phyloP scores from a whole-genome alignment of 1,140 invertebrate species.

The Dufourea novaeangliae region DNA sequence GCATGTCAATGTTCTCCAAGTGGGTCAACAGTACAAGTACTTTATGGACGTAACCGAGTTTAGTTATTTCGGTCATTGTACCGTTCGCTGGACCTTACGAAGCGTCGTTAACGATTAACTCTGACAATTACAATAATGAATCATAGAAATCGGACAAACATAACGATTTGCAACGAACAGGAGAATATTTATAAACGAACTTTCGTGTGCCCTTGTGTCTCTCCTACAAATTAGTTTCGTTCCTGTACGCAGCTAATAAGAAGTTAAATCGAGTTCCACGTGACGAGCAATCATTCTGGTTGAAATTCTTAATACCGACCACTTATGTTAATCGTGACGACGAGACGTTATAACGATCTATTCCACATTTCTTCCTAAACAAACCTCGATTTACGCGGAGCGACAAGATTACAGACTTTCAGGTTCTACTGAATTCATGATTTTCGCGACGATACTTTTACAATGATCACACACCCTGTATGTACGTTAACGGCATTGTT shows the following conservation, averaged over 20 bases:
- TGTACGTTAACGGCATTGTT: constrained; percentile 43
- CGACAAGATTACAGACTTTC: too few species aligned
- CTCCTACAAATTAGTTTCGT: too few species aligned
- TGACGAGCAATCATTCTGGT: too few species aligned
- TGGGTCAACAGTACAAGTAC: constrained; percentile 29
- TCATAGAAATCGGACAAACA: neutral
- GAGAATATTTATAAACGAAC: too few species aligned
- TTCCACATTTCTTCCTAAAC: constrained; percentile 53
- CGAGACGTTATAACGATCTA: constrained; percentile 62
- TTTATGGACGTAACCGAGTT: neutral
- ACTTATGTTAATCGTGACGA: constrained; percentile 45
- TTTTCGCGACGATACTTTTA: neutral
- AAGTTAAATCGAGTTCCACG: too few species aligned
- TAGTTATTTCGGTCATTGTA: neutral
- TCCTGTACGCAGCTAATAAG: too few species aligned
- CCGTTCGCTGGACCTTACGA: neutral
- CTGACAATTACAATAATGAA: neutral
- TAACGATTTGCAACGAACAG: neutral
- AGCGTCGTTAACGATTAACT: neutral
- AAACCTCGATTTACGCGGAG: neutral
- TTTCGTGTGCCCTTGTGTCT: too few species aligned
- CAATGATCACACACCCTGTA: too few species aligned
- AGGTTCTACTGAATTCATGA: neutral
- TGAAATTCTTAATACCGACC: too few species aligned
- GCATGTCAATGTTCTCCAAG: constrained; percentile 33